These are phyloP conservation scores for Hofmannophila pseudospretella DNA, from an alignment of 2,888 invertebrate species.

Conservation along the genomic window DNA sequence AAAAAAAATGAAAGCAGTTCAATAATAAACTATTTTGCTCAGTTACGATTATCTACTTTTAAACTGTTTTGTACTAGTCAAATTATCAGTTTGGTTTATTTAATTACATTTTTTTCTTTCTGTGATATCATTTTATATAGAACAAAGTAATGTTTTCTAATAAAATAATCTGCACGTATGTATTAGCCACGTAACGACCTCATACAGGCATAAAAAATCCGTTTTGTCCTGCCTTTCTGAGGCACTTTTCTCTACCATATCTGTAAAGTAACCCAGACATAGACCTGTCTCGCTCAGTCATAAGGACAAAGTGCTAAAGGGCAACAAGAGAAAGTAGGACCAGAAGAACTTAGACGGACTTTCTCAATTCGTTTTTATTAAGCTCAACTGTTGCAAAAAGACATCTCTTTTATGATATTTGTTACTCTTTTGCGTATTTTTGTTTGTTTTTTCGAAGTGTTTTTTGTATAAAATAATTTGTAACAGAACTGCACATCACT, in stretches of 20 bases:
- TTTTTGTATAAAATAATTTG: neutral
- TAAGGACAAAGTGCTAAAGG: too few species aligned
- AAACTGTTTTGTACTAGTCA: slow-evolving; percentile 59
- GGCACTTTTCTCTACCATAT: too few species aligned
- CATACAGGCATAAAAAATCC: slow-evolving; percentile 27
- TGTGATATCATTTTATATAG: slow-evolving; percentile 66
- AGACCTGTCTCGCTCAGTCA: too few species aligned
- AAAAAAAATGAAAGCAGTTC: slow-evolving; percentile 27
- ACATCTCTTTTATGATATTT: slow-evolving; percentile 21
- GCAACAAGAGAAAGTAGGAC: too few species aligned
- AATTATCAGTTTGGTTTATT: slow-evolving; percentile 51
- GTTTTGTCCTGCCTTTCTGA: too few species aligned
- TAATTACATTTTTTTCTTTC: slow-evolving; percentile 48
- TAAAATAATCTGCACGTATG: slow-evolving; percentile 28
- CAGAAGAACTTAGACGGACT: too few species aligned
- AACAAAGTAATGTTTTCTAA: slow-evolving; percentile 47
- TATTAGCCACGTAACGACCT: slow-evolving; percentile 68
- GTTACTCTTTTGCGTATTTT: slow-evolving; percentile 20
- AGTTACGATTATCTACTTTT: too few species aligned
- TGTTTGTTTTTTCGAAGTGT: slow-evolving; percentile 3
- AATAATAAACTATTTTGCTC: slow-evolving; percentile 32
- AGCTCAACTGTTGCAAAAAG: slow-evolving; percentile 34
- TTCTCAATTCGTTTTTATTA: too few species aligned
- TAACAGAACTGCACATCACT: too few species aligned
- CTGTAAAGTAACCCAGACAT: too few species aligned